Evolutionary conservation across 2,797 vertebrate species (phyloP), one percentile per base, ranked within the genome.

Genomic region (Bovichtus variegatus): DNA sequence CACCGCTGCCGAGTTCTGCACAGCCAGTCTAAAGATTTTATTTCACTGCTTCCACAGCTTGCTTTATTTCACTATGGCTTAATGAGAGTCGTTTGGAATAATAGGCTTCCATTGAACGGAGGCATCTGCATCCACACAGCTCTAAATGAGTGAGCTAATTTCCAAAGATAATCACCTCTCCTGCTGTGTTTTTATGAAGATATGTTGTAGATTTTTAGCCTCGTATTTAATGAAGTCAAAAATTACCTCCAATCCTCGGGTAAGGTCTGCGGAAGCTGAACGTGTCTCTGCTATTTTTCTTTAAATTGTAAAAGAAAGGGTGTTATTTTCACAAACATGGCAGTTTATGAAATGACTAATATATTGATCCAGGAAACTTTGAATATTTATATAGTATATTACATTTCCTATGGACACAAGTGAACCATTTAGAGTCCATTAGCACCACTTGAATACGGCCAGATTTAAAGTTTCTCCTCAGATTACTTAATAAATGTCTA

Each of bases 31-130:
- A 94, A 90, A 95, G 91, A 87, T 92, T 93, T 92, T 94, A 94
- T 94, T 95, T 92, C 93, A 93, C 88, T 87, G 93, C 95, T 93
- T 91, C 93, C 91, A 93, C 93, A 93, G 94, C 92, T 95, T 94
- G 96, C 93, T 88, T 95, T 96, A 96, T 97, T 96, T 97, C 94
- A 86, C 89, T 82, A 93, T 47, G 89, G 87, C 76, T 90, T 97
- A 97, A 96, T 95, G 94, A 94, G 94, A 95, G 94, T 91, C 93
- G 95, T 96, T 97, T 96, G 95, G 95, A 97, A 96, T 96, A 96
- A 97, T 91, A 96, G 91, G 88, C 88, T 88, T 92, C 87, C 95
- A 96, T 94, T 96, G 93, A 93, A 93, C 74, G 83, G 89, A 96
- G 91, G 90, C 92, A 95, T 95, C 92, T 96, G 95, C 95, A 96